phyloP scores from a whole-genome alignment of 2,113 vertebrate species.

The Mobula birostris region DNA sequence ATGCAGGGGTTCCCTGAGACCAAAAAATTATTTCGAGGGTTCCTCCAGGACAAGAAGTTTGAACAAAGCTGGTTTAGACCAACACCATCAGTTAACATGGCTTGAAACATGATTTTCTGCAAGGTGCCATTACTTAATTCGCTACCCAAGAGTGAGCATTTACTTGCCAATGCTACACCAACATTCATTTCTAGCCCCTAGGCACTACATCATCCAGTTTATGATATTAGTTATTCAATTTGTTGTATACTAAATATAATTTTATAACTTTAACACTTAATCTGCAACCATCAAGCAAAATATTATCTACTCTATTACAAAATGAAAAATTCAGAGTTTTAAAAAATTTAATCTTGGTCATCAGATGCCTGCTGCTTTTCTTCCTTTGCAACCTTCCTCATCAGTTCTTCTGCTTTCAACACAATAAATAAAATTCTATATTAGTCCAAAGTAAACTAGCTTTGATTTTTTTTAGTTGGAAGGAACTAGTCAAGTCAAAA shows the following conservation, averaged over 20 bases:
- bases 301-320: constrained; percentile 79
- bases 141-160: not conserved
- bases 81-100: not conserved
- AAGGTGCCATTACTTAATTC: not conserved
- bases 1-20: too few relatives aligned
- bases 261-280: not conserved
- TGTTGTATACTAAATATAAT: not conserved
- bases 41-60: not conserved
- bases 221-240: not conserved
- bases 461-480: not conserved
- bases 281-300: not conserved
- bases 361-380: constrained; percentile 85
- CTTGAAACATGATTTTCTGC: not conserved
- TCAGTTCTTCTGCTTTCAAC: constrained; percentile 72
- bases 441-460: not conserved
- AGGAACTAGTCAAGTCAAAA: not conserved
- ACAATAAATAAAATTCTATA: not conserved
- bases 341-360: constrained; percentile 73
- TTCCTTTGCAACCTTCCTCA: constrained; percentile 92
- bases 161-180: not conserved
- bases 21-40: too few relatives aligned
- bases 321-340: constrained; percentile 90
- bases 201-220: not conserved
- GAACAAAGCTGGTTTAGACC: too few relatives aligned
- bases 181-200: not conserved